Conservation (phyloP, 1,140 invertebrate genomes). For the Trachymyrmex septentrionalis region DNA sequence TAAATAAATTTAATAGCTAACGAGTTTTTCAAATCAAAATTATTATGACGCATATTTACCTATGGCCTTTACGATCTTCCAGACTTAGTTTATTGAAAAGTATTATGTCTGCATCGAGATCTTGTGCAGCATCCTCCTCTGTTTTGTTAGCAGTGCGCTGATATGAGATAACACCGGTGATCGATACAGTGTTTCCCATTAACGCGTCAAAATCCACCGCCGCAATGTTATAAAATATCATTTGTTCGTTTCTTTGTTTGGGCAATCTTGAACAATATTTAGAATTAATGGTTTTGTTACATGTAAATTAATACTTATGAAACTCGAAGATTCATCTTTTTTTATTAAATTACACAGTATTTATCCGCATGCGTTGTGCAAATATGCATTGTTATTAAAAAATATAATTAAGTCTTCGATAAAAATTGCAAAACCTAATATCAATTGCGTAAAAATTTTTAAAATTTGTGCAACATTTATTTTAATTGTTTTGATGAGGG, state of each 20-base stretch:
- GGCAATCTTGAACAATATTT: conserved; percentile 74
- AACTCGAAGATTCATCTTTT: not conserved
- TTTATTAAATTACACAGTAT: not conserved
- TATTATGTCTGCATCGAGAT: conserved; percentile 53
- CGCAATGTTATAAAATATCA: conserved; percentile 79
- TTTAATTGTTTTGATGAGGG: not conserved
- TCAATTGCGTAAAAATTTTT: not conserved
- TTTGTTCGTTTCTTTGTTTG: conserved; percentile 68
- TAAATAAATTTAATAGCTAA: too few relatives aligned
- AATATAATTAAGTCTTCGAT: not conserved
- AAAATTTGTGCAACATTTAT: not conserved
- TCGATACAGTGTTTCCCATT: conserved; percentile 52
- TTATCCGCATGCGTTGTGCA: not conserved
- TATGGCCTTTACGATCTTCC: conserved; percentile 81
- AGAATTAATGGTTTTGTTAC: not conserved
- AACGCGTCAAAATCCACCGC: conserved; percentile 77
- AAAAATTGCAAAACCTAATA: not conserved
- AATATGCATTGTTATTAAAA: not conserved
- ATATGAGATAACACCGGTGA: conserved; percentile 77
- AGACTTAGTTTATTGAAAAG: conserved; percentile 77
- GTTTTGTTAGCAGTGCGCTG: conserved; percentile 55
- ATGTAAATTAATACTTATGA: not conserved
- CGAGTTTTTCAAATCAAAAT: not conserved
- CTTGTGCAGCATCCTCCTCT: conserved; percentile 68
- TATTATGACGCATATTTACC: conserved; percentile 66